Evolutionary conservation across 2,888 invertebrate genomes (phyloP).

Genomic region (Hydroisotoma schaefferi): DNA sequence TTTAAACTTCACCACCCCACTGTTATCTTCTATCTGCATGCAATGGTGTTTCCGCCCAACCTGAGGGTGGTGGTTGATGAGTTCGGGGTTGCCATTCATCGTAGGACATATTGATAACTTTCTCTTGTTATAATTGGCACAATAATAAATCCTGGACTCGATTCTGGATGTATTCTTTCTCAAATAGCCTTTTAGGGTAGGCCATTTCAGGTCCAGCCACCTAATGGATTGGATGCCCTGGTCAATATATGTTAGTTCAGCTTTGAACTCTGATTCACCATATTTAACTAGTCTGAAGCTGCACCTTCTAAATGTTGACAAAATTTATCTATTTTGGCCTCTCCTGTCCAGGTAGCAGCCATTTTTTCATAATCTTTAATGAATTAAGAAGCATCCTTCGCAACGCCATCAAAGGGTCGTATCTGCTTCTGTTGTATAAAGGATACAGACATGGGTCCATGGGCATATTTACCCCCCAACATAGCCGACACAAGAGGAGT

Average conservation of each 20-base stretch:
- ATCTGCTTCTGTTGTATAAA: background rate
- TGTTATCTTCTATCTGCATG: too few species aligned
- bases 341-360: background rate
- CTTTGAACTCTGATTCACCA: background rate
- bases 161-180: conserved; percentile 2
- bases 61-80: too few species aligned
- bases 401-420: background rate
- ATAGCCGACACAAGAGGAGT: background rate
- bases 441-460: background rate
- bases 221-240: background rate
- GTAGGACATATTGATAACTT: too few species aligned
- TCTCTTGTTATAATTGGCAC: too few species aligned
- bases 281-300: background rate
- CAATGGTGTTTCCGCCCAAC: too few species aligned
- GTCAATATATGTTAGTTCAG: background rate
- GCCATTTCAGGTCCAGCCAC: background rate
- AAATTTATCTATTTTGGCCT: background rate
- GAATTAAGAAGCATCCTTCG: background rate
- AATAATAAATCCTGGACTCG: background rate
- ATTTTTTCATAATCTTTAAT: conserved; percentile 1
- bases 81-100: too few species aligned
- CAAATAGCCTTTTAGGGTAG: background rate
- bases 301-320: background rate
- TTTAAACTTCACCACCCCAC: too few species aligned
- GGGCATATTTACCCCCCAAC: background rate